Conservation (phyloP, 2,797 vertebrate genomes). For the Scleropages formosus region DNA sequence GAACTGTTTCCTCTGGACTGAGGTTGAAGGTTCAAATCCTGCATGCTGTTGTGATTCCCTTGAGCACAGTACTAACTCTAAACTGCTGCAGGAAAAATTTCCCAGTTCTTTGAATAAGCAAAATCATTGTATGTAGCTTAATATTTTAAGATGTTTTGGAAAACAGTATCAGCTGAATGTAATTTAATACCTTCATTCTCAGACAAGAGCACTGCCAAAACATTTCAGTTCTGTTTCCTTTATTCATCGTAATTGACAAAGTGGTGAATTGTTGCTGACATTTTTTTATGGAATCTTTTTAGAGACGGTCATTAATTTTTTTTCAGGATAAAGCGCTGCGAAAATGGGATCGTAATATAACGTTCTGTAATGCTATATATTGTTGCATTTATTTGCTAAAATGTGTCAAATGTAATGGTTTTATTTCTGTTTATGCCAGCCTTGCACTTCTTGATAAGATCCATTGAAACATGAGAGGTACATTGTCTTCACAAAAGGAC, state of each 20-base stretch:
- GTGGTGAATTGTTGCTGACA: conserved; percentile 59
- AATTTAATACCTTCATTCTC: conserved; percentile 29
- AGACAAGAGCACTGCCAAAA: conserved; percentile 40
- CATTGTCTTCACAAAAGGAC: conserved; percentile 47
- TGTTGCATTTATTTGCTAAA: conserved; percentile 41
- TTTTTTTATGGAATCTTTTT: conserved; percentile 46
- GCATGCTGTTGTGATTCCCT: no score
- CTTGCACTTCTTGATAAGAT: conserved; percentile 46
- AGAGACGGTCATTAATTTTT: conserved; percentile 45
- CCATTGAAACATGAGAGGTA: conserved; percentile 61
- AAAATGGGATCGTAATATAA: conserved; percentile 40
- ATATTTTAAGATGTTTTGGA: no score
- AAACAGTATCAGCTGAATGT: no score
- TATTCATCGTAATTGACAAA: conserved; percentile 55
- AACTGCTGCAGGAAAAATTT: no score
- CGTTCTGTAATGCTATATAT: conserved; percentile 22
- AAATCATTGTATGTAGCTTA: no score
- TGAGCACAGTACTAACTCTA: no score
- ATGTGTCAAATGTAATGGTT: conserved; percentile 49
- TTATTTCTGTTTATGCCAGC: conserved; percentile 24
- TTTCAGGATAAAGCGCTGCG: conserved; percentile 56
- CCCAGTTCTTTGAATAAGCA: no score
- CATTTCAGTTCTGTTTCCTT: conserved; percentile 50
- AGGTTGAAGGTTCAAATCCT: no score
- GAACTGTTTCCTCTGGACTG: no score